These are phyloP conservation scores for Hycleus cichorii DNA, from an alignment of 1,140 invertebrate species.

Conservation along the genomic window DNA sequence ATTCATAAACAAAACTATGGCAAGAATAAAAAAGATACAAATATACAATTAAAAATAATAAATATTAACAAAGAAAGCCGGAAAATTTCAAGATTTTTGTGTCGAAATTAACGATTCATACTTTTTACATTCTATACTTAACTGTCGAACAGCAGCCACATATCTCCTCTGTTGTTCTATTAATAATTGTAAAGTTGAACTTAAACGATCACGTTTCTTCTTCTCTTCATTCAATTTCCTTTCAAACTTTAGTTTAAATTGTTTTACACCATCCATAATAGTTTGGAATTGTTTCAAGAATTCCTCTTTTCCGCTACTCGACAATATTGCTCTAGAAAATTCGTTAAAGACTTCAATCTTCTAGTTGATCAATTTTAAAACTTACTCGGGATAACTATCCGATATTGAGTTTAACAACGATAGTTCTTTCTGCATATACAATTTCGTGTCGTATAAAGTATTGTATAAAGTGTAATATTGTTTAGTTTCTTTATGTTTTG, in stretches of 20 bases:
- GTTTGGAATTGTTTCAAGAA: conserved; percentile 83
- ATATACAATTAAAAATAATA: no score
- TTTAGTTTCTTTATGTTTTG: conserved; percentile 93
- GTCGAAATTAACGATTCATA: conserved; percentile 45
- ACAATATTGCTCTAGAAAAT: conserved; percentile 57
- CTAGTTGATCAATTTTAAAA: conserved; percentile 26
- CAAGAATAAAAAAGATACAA: no score
- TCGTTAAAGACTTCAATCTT: conserved; percentile 1
- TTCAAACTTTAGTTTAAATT: conserved; percentile 69
- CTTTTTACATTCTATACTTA: conserved; percentile 64
- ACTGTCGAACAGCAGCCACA: conserved; percentile 74
- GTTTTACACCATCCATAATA: conserved; percentile 77
- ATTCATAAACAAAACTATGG: no score
- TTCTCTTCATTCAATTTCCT: conserved; percentile 62
- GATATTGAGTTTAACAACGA: conserved; percentile 88
- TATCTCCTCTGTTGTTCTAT: conserved; percentile 79
- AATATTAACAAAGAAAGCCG: no score
- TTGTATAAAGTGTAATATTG: conserved; percentile 96
- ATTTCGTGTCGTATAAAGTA: conserved; percentile 86
- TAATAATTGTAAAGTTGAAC: conserved; percentile 60
- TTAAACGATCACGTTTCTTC: conserved; percentile 61
- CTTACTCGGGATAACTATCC: conserved; percentile 86
- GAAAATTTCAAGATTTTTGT: no score
- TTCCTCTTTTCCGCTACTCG: conserved; percentile 64
- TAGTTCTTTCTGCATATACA: conserved; percentile 87